Conservation (phyloP, 2,113 vertebrate species). For the cattle (Bos taurus) region DNA sequence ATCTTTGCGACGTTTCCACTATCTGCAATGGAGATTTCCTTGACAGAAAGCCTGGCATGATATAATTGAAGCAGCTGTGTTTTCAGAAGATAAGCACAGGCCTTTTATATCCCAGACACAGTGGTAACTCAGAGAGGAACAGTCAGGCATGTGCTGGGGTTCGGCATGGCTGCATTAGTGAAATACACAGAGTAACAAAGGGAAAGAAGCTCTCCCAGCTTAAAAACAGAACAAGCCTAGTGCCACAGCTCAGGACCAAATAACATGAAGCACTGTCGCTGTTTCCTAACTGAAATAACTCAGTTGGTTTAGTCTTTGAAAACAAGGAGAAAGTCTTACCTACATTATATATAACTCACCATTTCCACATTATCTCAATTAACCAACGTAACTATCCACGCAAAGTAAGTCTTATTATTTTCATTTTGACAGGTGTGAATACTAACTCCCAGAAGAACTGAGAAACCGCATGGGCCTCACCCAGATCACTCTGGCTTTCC, state of each 20-base stretch:
- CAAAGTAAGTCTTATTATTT: neutral
- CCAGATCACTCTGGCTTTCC: neutral
- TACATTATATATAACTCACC: neutral
- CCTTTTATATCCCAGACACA: neutral
- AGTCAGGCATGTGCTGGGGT: neutral
- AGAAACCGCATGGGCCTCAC: neutral
- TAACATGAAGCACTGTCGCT: neutral
- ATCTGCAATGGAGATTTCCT: neutral
- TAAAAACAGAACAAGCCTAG: neutral
- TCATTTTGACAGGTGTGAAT: neutral
- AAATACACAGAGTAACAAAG: neutral
- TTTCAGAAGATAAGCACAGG: constrained; percentile 32
- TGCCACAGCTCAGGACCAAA: neutral
- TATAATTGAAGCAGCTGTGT: constrained; percentile 16
- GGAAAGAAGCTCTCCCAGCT: neutral
- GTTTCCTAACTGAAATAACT: constrained; percentile 14
- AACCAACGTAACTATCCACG: neutral
- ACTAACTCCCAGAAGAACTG: neutral
- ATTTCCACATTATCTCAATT: neutral
- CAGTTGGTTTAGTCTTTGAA: neutral
- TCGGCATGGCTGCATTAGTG: neutral
- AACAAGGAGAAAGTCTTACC: neutral
- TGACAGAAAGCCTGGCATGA: neutral
- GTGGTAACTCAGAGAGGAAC: neutral
- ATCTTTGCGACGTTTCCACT: neutral